Percentiles rank a stretch among this genome's conserved stretches.
Conservation (phyloP, 2,797 vertebrate species). For the Dromococcyx pavoninus region DNA sequence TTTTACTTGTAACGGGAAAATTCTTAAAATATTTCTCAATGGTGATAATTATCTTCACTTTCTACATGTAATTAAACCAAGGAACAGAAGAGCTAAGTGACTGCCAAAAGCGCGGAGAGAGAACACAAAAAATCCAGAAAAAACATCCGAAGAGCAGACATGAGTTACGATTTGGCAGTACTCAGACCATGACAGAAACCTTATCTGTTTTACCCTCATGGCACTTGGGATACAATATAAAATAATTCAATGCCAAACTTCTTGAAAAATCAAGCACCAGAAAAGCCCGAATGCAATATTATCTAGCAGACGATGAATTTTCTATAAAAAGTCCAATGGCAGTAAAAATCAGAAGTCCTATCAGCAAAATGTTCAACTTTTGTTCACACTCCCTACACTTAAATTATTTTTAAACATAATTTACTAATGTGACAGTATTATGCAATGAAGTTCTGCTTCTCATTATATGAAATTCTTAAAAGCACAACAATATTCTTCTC, state of each 20-base stretch:
- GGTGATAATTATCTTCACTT: not conserved
- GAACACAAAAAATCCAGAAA: not conserved
- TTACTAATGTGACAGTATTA: not conserved
- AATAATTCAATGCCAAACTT: constrained; percentile 25
- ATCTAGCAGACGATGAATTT: constrained; percentile 68
- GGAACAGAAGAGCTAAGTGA: not conserved
- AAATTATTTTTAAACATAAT: not conserved
- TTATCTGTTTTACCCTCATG: constrained; percentile 48
- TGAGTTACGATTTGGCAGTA: constrained; percentile 65
- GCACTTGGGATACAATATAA: constrained; percentile 67
- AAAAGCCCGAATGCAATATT: constrained; percentile 69
- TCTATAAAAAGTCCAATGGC: constrained; percentile 55
- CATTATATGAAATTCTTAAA: not conserved
- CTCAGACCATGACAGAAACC: constrained; percentile 49
- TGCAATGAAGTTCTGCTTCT: not conserved
- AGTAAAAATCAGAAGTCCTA: constrained; percentile 30
- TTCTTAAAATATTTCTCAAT: constrained; percentile 7
- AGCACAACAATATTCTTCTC: not conserved
- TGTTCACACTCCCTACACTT: not conserved
- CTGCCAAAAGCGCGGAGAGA: not conserved
- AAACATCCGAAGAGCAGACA: not conserved
- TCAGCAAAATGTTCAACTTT: constrained; percentile 18
- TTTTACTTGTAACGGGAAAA: not conserved
- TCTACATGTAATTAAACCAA: not conserved
- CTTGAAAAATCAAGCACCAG: constrained; percentile 67